Evolutionary conservation across 2,888 invertebrate genomes (phyloP).

Genomic region (Syrista parreyssii): DNA sequence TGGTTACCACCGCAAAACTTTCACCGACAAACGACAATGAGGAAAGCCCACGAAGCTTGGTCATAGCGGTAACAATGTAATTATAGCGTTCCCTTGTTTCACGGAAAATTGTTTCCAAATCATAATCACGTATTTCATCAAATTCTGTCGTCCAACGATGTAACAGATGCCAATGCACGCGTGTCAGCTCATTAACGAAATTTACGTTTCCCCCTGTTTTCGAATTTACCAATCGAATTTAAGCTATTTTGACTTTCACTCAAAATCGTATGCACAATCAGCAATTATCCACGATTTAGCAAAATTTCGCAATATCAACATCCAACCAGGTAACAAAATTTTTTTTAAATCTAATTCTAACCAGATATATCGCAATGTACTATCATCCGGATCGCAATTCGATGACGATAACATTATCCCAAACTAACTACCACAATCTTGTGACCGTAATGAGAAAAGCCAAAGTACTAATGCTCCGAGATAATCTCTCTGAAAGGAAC

Average conservation of each 20-base stretch:
- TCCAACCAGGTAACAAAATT: background rate
- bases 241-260: background rate
- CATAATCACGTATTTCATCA: background rate
- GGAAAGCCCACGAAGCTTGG: background rate
- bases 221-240: background rate
- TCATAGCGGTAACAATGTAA: background rate
- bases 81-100: background rate
- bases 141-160: slow-evolving; percentile 22
- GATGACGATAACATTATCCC: background rate
- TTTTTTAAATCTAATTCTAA: background rate
- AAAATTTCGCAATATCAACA: background rate
- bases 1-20: background rate
- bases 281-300: background rate
- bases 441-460: background rate
- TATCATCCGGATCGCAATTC: background rate
- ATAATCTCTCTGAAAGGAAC: background rate
- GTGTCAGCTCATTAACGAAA: slow-evolving; percentile 42
- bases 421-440: background rate
- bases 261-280: background rate
- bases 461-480: background rate
- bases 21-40: background rate
- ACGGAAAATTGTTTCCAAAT: background rate
- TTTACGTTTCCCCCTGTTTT: slow-evolving; percentile 15
- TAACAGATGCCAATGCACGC: slow-evolving; percentile 36
- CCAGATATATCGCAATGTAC: background rate